A percentile compares a stretch with the other conserved stretches of the same genome.
Evolutionary conservation across 2,797 vertebrate genomes (phyloP).

Genomic region (Meda fulgida): DNA sequence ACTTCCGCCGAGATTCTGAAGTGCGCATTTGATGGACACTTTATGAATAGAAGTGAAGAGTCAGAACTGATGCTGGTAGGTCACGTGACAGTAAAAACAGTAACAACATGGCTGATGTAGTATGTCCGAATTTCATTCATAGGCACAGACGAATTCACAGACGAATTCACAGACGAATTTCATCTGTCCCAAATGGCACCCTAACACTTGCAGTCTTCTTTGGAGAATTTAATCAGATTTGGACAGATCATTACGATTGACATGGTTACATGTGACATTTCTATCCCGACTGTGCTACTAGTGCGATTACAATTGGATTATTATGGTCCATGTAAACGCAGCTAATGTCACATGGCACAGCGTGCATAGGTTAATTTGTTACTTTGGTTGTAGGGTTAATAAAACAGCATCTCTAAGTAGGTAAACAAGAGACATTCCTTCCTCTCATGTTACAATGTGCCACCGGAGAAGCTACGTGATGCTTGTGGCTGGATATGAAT

Average conservation of each 20-base stretch:
- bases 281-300: background rate
- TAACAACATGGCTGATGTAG: too few relatives aligned
- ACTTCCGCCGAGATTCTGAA: too few relatives aligned
- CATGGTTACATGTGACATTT: background rate
- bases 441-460: conserved; percentile 21
- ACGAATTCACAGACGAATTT: too few relatives aligned
- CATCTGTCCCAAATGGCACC: too few relatives aligned
- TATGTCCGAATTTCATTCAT: too few relatives aligned
- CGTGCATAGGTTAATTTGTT: background rate
- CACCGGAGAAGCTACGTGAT: conserved; percentile 21
- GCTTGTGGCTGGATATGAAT: conserved; percentile 23
- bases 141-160: too few relatives aligned
- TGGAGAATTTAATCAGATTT: background rate
- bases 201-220: too few relatives aligned
- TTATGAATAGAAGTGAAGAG: too few relatives aligned
- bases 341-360: background rate
- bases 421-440: conserved; percentile 42
- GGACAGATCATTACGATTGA: background rate
- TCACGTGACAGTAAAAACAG: too few relatives aligned
- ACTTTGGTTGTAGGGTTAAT: conserved; percentile 6
- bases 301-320: background rate
- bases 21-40: too few relatives aligned
- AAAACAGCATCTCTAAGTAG: conserved; percentile 16
- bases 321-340: background rate
- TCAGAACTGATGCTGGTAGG: too few relatives aligned